Conservation (phyloP, 1,140 invertebrate genomes). For the Drosophila melanogaster region Release_6_plus_ISO1_MT NT_033779.5:2152001-2152500, state of each 20-base stretch:
- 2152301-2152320: slow-evolving; percentile 76
- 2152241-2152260: slow-evolving; percentile 67
- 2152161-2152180: background rate
- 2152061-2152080: slow-evolving; percentile 65
- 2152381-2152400: slow-evolving; percentile 8
- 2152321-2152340: slow-evolving; percentile 70
- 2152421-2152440: slow-evolving; percentile 5
- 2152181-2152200: slow-evolving; percentile 16
- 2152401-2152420: background rate
- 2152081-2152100: slow-evolving; percentile 70
- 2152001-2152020: slow-evolving; percentile 22
- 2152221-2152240: slow-evolving; percentile 29
- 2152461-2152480: slow-evolving; percentile 42
- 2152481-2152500: background rate
- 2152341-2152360: slow-evolving; percentile 23
- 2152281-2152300: slow-evolving; percentile 69
- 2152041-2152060: slow-evolving; percentile 64
- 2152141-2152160: slow-evolving; percentile 59
- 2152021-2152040: slow-evolving; percentile 64
- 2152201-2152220: background rate
- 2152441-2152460: slow-evolving; percentile 28
- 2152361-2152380: slow-evolving; percentile 40
- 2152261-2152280: slow-evolving; percentile 83
- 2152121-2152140: slow-evolving; percentile 22
- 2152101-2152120: slow-evolving; percentile 32